Evolutionary conservation across 53 echinoderm and acorn worm genomes (phyloP).

Genomic region (Astropecten irregularis): DNA sequence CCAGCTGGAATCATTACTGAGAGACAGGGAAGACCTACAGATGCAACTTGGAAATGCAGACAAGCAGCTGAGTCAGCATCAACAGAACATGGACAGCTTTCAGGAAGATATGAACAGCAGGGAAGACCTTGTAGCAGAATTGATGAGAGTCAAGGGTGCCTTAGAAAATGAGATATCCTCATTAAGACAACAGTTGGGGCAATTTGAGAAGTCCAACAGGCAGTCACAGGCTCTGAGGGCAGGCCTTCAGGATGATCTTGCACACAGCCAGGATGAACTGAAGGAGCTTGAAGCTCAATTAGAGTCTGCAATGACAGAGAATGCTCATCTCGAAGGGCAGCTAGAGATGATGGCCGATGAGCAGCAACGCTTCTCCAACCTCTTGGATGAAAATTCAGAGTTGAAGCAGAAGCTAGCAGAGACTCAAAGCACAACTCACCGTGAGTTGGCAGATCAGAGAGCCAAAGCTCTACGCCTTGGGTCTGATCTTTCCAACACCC

Average conservation of each 20-base stretch:
- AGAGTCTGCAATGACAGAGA: conserved; percentile 76
- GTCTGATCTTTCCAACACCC: conserved; percentile 72
- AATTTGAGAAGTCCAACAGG: conserved; percentile 1
- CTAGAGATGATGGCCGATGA: conserved; percentile 90
- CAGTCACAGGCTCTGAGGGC: conserved; percentile 48
- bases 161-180: conserved; percentile 68
- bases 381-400: conserved; percentile 76
- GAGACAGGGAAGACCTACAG: conserved; percentile 62
- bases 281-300: conserved; percentile 60
- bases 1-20: conserved; percentile 60
- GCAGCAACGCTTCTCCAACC: conserved; percentile 68
- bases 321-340: conserved; percentile 93
- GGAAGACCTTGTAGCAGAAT: conserved; percentile 68
- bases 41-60: conserved; percentile 62
- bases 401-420: conserved; percentile 90
- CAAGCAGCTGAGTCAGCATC: conserved; percentile 74
- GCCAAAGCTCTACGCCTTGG: conserved; percentile 79
- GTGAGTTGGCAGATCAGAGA: conserved; percentile 82
- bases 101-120: conserved; percentile 74
- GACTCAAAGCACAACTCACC: conserved; percentile 78
- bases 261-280: conserved; percentile 59
- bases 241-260: conserved; percentile 66
- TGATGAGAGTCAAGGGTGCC: conserved; percentile 47
- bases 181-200: conserved; percentile 64
- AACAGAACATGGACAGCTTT: conserved; percentile 69